Evolutionary conservation across 2,888 invertebrate species (phyloP).

Genomic region (Dicranocentrus wangi): DNA sequence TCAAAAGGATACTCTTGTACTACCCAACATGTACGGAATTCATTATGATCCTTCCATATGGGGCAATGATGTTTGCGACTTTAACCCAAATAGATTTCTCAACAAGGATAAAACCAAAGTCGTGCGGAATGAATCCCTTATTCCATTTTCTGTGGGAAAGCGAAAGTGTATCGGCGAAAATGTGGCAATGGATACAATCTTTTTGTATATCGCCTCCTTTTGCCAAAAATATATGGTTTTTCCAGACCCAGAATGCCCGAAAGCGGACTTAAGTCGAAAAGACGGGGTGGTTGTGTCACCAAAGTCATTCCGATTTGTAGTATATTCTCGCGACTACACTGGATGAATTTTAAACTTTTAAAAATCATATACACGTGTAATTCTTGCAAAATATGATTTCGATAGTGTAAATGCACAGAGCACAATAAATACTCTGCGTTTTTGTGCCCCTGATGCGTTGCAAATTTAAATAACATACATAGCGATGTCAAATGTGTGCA

Average conservation of each 20-base stretch:
- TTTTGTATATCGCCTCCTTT: constrained; percentile 31
- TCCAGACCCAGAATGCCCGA: neutral
- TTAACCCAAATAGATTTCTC: constrained; percentile 65
- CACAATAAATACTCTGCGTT: no score
- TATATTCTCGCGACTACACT: no score
- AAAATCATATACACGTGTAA: no score
- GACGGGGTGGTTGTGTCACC: neutral
- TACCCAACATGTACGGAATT: constrained; percentile 42
- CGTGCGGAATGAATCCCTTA: constrained; percentile 31
- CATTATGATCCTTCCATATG: constrained; percentile 59
- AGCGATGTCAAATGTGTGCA: no score
- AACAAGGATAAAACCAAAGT: constrained; percentile 27
- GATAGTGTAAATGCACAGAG: no score
- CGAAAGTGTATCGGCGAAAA: constrained; percentile 58
- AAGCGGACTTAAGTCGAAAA: neutral
- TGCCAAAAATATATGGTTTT: constrained; percentile 29
- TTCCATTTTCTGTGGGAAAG: constrained; percentile 53
- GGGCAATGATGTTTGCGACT: constrained; percentile 52
- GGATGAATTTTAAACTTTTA: no score
- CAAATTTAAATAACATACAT: no score
- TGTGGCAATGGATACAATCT: constrained; percentile 52
- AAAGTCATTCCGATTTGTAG: neutral
- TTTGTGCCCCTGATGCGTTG: no score
- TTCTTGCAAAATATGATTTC: no score
- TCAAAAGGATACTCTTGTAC: constrained; percentile 46